Conservation (phyloP, 2,888 invertebrate genomes). For the Stratiomys singularior region DNA sequence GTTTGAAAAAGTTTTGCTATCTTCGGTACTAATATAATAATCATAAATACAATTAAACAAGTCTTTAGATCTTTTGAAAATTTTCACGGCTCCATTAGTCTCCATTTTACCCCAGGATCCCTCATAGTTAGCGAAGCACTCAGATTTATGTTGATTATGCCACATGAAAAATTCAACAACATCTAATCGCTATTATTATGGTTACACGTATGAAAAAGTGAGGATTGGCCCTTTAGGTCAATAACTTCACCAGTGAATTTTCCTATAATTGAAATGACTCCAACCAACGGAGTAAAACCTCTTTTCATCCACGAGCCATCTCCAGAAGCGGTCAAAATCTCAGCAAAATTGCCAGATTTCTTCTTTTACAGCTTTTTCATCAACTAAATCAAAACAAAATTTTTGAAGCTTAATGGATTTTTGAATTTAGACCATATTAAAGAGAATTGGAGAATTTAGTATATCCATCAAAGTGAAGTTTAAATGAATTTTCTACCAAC, state of each 20-base stretch:
- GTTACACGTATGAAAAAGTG: not conserved
- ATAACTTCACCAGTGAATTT: not conserved
- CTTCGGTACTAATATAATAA: not conserved
- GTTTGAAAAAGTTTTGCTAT: constrained; percentile 7
- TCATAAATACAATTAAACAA: not conserved
- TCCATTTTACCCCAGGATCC: not conserved
- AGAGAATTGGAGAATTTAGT: not conserved
- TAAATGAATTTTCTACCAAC: not conserved
- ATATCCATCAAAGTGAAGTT: not conserved
- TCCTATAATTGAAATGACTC: not conserved
- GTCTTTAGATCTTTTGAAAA: not conserved
- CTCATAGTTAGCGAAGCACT: not conserved
- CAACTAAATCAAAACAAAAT: not conserved
- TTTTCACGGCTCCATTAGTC: not conserved
- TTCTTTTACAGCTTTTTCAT: not conserved
- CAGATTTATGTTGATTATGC: not conserved
- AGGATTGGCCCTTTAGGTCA: not conserved
- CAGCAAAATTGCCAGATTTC: not conserved
- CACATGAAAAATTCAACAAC: not conserved
- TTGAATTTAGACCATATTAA: not conserved
- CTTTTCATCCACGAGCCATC: not conserved
- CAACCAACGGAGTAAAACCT: not conserved
- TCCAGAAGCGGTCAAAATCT: not conserved
- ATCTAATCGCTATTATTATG: not conserved
- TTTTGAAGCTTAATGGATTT: not conserved